Percentiles rank a stretch among this genome's conserved stretches.
phyloP scores from a whole-genome alignment of 2,888 invertebrate genomes.

The Elysia crispata region DNA sequence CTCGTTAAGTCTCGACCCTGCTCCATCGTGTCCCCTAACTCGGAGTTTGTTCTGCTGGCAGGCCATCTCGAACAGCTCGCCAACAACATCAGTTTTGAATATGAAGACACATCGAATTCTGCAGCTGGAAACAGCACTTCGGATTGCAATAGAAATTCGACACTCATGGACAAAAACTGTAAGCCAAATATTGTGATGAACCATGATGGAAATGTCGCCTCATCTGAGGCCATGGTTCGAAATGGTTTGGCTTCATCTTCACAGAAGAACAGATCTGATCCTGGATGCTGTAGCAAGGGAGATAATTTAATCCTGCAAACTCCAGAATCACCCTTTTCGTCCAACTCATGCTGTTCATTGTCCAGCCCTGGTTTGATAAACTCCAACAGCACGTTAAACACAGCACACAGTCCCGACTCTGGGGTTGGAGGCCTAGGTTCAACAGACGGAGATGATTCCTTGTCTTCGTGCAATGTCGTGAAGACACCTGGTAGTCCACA shows the following conservation, averaged over 20 bases:
- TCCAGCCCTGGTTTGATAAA: conserved; percentile 30
- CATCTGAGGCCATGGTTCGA: not conserved
- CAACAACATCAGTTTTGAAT: conserved; percentile 61
- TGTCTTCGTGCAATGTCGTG: not conserved
- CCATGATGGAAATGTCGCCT: conserved; percentile 26
- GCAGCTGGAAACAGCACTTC: conserved; percentile 10
- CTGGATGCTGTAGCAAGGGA: not conserved
- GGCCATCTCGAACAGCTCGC: conserved; percentile 53
- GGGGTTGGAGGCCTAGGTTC: conserved; percentile 33
- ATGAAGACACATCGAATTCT: conserved; percentile 45
- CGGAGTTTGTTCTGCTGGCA: conserved; percentile 47
- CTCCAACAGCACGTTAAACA: conserved; percentile 52
- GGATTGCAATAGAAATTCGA: too few species aligned
- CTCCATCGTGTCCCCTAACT: conserved; percentile 43
- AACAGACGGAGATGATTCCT: conserved; percentile 20
- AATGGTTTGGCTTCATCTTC: too few species aligned
- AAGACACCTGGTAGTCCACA: too few species aligned
- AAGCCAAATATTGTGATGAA: conserved; percentile 27
- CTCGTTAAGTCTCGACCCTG: not conserved
- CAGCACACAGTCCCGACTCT: conserved; percentile 38
- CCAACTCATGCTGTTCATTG: not conserved
- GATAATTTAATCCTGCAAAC: not conserved
- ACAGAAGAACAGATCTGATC: not conserved
- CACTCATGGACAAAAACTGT: conserved; percentile 6
- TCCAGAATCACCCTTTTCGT: not conserved